Evolutionary conservation across 2,797 vertebrate genomes (phyloP).

Genomic region (Sylvilagus floridanus): DNA sequence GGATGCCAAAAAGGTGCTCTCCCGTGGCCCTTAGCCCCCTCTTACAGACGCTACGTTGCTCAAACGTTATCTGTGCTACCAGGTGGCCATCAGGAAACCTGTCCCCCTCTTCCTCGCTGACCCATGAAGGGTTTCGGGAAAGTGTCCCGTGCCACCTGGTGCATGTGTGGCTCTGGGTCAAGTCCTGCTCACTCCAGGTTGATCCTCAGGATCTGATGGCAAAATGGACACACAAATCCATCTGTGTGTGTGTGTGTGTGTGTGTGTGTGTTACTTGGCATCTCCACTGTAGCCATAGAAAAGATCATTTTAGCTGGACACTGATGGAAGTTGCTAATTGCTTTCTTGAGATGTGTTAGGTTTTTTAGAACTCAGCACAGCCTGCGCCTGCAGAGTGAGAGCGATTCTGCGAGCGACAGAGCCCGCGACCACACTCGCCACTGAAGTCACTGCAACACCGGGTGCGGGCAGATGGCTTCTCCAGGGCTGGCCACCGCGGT

Average conservation of each 20-base stretch:
- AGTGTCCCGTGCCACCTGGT: no score
- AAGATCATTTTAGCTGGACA: neutral
- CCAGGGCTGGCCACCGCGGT: rapidly evolving
- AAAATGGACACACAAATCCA: neutral
- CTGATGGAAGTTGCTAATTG: no score
- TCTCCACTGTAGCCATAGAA: neutral
- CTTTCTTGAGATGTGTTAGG: neutral
- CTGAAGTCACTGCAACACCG: neutral
- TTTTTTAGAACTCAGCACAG: neutral
- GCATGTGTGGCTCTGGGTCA: no score
- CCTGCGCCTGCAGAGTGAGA: neutral
- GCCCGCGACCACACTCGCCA: neutral
- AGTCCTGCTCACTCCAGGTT: no score
- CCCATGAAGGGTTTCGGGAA: rapidly evolving
- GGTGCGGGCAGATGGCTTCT: no score
- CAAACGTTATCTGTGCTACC: neutral
- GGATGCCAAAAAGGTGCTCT: rapidly evolving
- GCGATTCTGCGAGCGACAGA: neutral
- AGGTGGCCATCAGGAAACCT: rapidly evolving
- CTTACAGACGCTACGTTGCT: no score
- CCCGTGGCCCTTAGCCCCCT: neutral
- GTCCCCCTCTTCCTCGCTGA: rapidly evolving
- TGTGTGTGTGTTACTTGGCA: neutral
- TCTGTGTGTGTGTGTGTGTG: no score
- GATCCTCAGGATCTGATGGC: no score